phyloP scores from a whole-genome alignment of 2,888 invertebrate species.

The Phortica okadai region DNA sequence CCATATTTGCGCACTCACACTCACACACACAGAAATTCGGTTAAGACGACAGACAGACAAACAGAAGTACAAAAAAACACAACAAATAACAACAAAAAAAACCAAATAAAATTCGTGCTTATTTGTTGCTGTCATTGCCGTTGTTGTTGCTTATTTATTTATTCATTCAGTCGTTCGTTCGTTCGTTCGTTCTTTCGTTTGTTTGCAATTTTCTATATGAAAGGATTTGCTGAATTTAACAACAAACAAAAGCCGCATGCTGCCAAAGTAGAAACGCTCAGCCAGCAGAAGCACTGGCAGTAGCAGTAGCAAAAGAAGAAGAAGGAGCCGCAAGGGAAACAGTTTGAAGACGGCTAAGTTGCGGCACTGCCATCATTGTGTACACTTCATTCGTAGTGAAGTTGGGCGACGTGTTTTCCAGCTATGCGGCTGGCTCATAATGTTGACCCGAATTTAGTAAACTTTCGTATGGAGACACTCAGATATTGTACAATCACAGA shows the following conservation, averaged over 20 bases:
- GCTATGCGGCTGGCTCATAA: constrained; percentile 59
- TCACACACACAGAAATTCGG: background rate
- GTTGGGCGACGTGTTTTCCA: constrained; percentile 25
- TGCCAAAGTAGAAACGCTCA: constrained; percentile 7
- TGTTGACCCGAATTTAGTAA: constrained; percentile 70
- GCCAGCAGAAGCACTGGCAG: constrained; percentile 41
- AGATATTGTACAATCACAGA: background rate
- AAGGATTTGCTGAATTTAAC: constrained; percentile 60
- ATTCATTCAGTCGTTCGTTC: constrained; percentile 60
- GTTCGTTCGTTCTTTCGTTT: constrained; percentile 52
- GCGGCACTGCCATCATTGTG: constrained; percentile 23
- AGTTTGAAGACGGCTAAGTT: background rate
- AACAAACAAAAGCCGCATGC: constrained; percentile 61
- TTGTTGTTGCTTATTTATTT: constrained; percentile 60
- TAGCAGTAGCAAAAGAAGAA: constrained; percentile 44
- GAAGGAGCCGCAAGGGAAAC: constrained; percentile 45
- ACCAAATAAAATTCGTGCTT: background rate
- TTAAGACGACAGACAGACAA: too few relatives aligned
- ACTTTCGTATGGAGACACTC: constrained; percentile 37
- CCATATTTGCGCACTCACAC: constrained; percentile 7
- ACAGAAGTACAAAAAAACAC: too few relatives aligned
- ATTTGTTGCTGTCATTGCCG: background rate
- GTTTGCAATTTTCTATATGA: constrained; percentile 66
- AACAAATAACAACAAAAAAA: too few relatives aligned
- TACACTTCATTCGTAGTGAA: constrained; percentile 28